Conservation (phyloP, 1,140 invertebrate genomes). For the Grapholita molesta region DNA sequence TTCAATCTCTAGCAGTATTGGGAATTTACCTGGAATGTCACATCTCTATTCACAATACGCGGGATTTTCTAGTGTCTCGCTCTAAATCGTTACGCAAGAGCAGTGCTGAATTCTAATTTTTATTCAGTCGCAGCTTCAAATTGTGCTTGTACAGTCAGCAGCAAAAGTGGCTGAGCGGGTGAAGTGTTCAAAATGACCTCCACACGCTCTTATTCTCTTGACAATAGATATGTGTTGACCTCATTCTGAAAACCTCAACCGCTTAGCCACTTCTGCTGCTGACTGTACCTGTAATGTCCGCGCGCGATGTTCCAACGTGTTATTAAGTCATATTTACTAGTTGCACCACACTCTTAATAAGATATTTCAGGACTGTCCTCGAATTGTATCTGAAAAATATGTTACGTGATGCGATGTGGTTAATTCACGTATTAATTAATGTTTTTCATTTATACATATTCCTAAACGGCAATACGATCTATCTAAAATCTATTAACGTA, state of each 20-base stretch:
- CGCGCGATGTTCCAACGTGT: constrained; percentile 35
- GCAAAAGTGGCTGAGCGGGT: too few relatives aligned
- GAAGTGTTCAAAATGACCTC: too few relatives aligned
- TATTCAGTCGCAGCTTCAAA: neutral
- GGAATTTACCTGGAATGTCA: neutral
- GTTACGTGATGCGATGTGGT: neutral
- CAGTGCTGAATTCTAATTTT: neutral
- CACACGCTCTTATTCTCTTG: too few relatives aligned
- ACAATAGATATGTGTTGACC: too few relatives aligned
- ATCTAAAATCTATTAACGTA: too few relatives aligned
- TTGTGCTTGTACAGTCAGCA: too few relatives aligned
- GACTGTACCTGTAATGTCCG: constrained; percentile 24
- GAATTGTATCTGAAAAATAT: too few relatives aligned
- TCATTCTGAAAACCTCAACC: too few relatives aligned
- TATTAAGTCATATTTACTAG: constrained; percentile 45
- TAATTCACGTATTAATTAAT: too few relatives aligned
- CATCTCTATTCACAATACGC: neutral
- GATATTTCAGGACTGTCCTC: neutral
- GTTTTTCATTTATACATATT: too few relatives aligned
- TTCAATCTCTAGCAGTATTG: too few relatives aligned
- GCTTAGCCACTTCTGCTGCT: constrained; percentile 13
- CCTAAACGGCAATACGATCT: too few relatives aligned
- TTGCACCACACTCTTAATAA: constrained; percentile 25
- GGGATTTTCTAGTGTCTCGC: neutral
- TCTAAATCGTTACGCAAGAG: neutral